Conservation (phyloP, 2,113 vertebrate genomes). For the Corythornis vintsioides region DNA sequence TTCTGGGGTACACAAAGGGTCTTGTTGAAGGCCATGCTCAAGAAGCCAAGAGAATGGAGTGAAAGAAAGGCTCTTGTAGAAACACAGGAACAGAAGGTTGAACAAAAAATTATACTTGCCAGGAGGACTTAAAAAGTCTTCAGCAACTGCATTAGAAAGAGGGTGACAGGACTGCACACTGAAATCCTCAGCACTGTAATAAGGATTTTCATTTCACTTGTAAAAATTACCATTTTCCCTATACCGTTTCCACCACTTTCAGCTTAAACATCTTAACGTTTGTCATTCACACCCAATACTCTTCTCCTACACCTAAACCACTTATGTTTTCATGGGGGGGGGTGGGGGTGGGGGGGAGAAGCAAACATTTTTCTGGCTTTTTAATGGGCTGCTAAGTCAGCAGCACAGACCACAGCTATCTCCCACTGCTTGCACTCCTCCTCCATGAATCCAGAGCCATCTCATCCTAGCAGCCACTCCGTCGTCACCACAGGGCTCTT, state of each 20-base stretch:
- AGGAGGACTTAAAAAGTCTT: background rate
- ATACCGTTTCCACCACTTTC: background rate
- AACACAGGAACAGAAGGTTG: background rate
- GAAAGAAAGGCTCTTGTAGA: background rate
- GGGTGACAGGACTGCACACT: background rate
- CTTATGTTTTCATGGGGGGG: background rate
- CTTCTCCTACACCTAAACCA: background rate
- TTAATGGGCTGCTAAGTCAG: background rate
- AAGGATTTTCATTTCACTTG: background rate
- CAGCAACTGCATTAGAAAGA: background rate
- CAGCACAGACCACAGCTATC: fast-evolving
- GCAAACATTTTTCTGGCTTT: background rate
- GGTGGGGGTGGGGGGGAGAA: no score
- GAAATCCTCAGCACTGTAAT: background rate
- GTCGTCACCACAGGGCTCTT: background rate
- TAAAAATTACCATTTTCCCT: background rate
- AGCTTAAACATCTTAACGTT: background rate
- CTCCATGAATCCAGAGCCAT: fast-evolving
- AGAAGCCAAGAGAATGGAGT: background rate
- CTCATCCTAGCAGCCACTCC: background rate
- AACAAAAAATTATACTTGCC: background rate
- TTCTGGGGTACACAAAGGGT: background rate
- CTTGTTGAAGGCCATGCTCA: background rate
- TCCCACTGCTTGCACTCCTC: fast-evolving
- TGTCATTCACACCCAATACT: background rate